Percentiles rank a stretch among this genome's conserved stretches.
phyloP scores from a whole-genome alignment of 2,888 invertebrate species.

The Himalopsyche anomala region DNA sequence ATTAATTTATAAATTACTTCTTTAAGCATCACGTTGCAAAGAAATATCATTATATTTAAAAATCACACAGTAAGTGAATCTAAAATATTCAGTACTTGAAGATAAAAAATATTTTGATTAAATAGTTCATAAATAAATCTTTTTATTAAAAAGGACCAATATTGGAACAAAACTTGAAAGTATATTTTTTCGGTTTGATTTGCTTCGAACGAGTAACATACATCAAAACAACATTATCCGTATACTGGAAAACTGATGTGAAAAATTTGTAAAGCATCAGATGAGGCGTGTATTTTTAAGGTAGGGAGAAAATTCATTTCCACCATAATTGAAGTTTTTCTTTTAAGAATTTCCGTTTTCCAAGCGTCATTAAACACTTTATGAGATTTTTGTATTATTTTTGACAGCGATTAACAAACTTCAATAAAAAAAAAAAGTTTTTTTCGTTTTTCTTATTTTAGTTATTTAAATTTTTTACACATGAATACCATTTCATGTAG shows the following conservation, averaged over 20 bases:
- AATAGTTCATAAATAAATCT: too few species aligned
- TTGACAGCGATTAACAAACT: conserved; percentile 32
- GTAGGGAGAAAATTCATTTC: conserved; percentile 23
- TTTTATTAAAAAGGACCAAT: too few species aligned
- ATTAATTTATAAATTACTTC: too few species aligned
- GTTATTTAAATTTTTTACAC: too few species aligned
- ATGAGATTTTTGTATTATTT: conserved; percentile 38
- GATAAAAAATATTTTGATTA: too few species aligned
- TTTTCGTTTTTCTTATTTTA: too few species aligned
- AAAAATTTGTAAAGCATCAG: not conserved
- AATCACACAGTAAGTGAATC: not conserved
- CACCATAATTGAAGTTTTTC: conserved; percentile 32
- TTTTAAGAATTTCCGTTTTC: conserved; percentile 46
- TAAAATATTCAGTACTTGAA: too few species aligned
- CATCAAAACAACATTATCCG: not conserved
- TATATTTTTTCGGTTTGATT: not conserved
- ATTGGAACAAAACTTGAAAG: too few species aligned
- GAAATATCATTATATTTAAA: too few species aligned
- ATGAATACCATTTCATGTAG: too few species aligned
- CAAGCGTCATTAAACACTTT: conserved; percentile 54
- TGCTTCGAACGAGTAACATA: not conserved
- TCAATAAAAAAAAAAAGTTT: not conserved
- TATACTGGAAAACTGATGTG: not conserved
- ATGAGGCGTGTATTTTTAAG: conserved; percentile 38
- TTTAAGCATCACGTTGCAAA: too few species aligned